Percentiles rank a stretch among this genome's conserved stretches.
Conservation (phyloP, 2,113 vertebrate genomes). For the Vidua chalybeata region DNA sequence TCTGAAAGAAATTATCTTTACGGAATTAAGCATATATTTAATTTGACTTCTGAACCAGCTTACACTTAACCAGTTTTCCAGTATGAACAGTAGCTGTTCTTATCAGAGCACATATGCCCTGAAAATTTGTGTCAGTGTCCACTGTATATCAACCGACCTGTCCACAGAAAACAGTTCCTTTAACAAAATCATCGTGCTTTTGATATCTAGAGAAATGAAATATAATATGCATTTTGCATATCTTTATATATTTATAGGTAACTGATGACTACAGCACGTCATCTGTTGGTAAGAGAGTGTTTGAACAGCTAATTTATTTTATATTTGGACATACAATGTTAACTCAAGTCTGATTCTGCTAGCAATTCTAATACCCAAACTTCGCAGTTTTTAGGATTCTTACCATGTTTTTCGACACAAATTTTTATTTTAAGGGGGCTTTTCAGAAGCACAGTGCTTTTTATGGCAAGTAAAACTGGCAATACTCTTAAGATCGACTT, state of each 20-base stretch:
- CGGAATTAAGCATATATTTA: neutral
- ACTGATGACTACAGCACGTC: neutral
- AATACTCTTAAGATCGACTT: neutral
- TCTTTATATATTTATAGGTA: neutral
- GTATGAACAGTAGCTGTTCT: neutral
- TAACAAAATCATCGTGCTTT: neutral
- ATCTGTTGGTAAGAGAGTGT: neutral
- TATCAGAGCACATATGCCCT: neutral
- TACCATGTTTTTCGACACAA: neutral
- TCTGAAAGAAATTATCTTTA: neutral
- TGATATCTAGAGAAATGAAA: neutral
- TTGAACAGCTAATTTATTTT: neutral
- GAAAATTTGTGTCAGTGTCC: neutral
- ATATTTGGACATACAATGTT: neutral
- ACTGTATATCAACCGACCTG: neutral
- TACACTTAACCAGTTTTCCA: neutral
- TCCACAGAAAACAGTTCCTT: neutral
- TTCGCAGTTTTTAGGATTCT: neutral
- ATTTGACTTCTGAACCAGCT: neutral
- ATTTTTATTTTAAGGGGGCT: neutral
- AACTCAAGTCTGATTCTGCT: neutral
- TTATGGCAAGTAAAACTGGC: neutral
- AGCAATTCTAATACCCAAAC: neutral
- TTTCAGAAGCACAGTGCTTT: neutral
- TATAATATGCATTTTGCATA: neutral